Percentiles rank a stretch among this genome's conserved stretches.
phyloP scores from a whole-genome alignment of 2,797 vertebrate species.

The Tachyglossus aculeatus region DNA sequence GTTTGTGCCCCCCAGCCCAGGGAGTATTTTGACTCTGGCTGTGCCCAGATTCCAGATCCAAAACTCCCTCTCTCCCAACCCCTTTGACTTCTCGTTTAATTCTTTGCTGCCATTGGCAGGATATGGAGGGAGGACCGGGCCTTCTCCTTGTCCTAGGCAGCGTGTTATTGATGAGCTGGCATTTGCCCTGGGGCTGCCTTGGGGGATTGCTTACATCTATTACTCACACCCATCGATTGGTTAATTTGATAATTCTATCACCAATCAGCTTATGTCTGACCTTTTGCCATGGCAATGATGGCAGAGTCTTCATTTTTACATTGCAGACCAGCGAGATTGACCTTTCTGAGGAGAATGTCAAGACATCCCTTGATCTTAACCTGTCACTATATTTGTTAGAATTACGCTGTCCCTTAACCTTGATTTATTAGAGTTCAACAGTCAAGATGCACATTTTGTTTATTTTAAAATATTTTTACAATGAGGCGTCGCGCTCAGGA shows the following conservation, averaged over 20 bases:
- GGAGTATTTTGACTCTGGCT: constrained; percentile 30
- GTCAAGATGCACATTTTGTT: constrained; percentile 54
- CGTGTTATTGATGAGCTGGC: constrained; percentile 90
- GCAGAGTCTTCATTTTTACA: constrained; percentile 89
- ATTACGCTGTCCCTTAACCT: constrained; percentile 85
- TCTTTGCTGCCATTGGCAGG: constrained; percentile 68
- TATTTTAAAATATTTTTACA: constrained; percentile 50
- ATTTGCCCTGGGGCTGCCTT: constrained; percentile 88
- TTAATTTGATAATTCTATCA: constrained; percentile 99
- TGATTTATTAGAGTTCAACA: constrained; percentile 73
- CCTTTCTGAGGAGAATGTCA: constrained; percentile 96
- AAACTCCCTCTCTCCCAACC: constrained; percentile 55
- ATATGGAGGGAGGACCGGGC: constrained; percentile 75
- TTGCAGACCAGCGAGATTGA: constrained; percentile 89
- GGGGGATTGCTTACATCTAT: constrained; percentile 82
- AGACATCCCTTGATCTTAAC: constrained; percentile 87
- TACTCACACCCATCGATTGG: constrained; percentile 91
- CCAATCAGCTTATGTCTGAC: constrained; percentile 97
- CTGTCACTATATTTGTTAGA: constrained; percentile 90
- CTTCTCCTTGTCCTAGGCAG: constrained; percentile 73
- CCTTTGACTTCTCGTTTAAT: constrained; percentile 67
- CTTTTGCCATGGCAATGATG: constrained; percentile 95
- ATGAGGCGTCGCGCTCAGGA: constrained; percentile 11
- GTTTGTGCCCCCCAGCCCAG: too few species aligned
- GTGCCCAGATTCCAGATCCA: constrained; percentile 56